Conservation (phyloP, 2,797 vertebrate species). For the Serranus cabrilla region DNA sequence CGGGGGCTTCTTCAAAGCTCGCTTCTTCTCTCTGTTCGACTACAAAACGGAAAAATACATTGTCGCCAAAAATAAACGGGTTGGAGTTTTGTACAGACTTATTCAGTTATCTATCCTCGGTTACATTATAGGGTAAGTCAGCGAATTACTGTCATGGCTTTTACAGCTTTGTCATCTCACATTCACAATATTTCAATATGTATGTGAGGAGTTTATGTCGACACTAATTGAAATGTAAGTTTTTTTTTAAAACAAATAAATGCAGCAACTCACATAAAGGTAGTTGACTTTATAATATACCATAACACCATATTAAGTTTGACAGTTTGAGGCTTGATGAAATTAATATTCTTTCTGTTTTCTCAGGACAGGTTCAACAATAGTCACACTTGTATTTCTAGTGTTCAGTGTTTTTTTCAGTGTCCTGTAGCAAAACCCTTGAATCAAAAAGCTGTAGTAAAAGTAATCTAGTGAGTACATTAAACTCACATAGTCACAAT, state of each 20-base stretch:
- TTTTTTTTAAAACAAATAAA: background rate
- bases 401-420: background rate
- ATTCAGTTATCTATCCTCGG: conserved; percentile 90
- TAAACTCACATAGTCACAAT: background rate
- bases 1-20: conserved; percentile 62
- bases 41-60: conserved; percentile 94
- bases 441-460: background rate
- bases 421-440: background rate
- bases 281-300: too few relatives aligned
- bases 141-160: background rate
- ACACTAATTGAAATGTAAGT: background rate
- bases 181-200: background rate
- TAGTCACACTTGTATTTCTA: background rate
- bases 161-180: background rate
- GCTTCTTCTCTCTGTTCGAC: conserved; percentile 85
- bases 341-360: background rate
- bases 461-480: background rate
- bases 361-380: background rate
- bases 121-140: conserved; percentile 87
- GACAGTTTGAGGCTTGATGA: background rate
- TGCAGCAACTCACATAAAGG: background rate
- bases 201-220: background rate
- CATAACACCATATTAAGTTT: background rate
- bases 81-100: conserved; percentile 92
- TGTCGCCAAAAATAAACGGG: conserved; percentile 91